Base-by-base conservation (phyloP, 2,797 vertebrate species). In the Argya squamiceps region DNA sequence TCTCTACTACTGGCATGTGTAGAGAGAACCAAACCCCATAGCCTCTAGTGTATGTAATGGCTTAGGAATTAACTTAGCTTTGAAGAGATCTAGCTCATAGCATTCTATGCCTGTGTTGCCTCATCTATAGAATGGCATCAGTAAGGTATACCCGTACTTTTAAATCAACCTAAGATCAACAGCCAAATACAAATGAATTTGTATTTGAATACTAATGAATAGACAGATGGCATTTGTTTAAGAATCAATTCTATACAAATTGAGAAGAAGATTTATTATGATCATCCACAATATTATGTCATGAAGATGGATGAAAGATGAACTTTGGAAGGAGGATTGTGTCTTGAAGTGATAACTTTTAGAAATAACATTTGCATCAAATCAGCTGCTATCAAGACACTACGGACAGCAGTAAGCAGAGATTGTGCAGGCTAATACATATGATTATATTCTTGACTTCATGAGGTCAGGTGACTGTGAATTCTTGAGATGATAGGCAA, bases 201-300 rank as follows among this genome's bases (percentile, higher is more conserved):
- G 20, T 86, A 50, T 85, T 47, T 47, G 46, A 47, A 47, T 80
- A 75, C 71, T 94, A 77, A 89, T 88, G 53, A 89, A 64, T 6
- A 84, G 71, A 71, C 78, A 89, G 78, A 94, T 89, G 64, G 78
- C 39, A 84, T 95, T 94, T 93, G 63, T 89, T 93, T 94, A 89
- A 89, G 65, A 85, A 89, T 89, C 56, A 74, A 39, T 89, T 89
- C 46, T 37, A 16, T 67, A 79, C 50, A 93, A 87, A 87, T 39
- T 39, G 63, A 84, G 80, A 78, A 65, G 73, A 86, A 70, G 62
- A 92, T 89, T 89, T 83, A 81, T 91, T 91, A 47, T 30, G 39
- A 71, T 91, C 30, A 56, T 67, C 39, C 87, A 75, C 76, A 80
- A 64, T 83, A 64, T 58, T 84, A 32, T 85, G 67, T 88, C 69